A percentile compares a stretch with the other conserved stretches of the same genome.
phyloP scores from a whole-genome alignment of 2,113 vertebrate genomes.

The Eubucco bourcierii region DNA sequence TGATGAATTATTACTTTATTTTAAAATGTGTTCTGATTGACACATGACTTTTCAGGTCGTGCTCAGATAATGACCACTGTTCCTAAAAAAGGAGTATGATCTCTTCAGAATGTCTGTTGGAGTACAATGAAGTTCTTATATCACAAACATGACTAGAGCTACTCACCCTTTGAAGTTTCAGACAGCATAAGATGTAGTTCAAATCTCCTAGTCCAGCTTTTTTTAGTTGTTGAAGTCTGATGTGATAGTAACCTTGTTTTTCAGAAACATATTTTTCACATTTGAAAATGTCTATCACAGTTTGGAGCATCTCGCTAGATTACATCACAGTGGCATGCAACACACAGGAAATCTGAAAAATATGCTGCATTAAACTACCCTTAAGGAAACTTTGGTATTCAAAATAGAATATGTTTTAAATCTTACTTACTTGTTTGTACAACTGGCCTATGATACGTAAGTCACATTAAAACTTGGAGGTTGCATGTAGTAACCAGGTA shows the following conservation, averaged over 20 bases:
- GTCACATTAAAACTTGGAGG: neutral
- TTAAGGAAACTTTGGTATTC: conserved; percentile 61
- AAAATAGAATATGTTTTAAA: conserved; percentile 72
- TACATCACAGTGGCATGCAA: conserved; percentile 71
- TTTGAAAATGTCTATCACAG: conserved; percentile 62
- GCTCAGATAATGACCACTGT: neutral
- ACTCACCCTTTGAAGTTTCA: neutral
- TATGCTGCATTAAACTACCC: conserved; percentile 68
- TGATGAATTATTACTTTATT: neutral
- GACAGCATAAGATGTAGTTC: neutral
- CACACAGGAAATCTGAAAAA: conserved; percentile 69
- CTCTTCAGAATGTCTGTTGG: neutral
- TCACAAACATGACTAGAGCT: neutral
- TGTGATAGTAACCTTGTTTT: conserved; percentile 45
- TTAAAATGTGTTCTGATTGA: neutral
- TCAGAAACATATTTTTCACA: conserved; percentile 55
- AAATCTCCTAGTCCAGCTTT: conserved; percentile 4
- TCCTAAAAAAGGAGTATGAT: neutral
- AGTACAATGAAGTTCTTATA: neutral
- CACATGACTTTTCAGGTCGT: neutral
- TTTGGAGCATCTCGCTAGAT: conserved; percentile 59
- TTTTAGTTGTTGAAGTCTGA: conserved; percentile 11
- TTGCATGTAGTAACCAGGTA: neutral
- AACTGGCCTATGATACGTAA: conserved; percentile 22
- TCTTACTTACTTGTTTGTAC: conserved; percentile 68